Evolutionary conservation across 1,140 invertebrate species (phyloP).

Genomic region (Hypsibius dujardini): DNA sequence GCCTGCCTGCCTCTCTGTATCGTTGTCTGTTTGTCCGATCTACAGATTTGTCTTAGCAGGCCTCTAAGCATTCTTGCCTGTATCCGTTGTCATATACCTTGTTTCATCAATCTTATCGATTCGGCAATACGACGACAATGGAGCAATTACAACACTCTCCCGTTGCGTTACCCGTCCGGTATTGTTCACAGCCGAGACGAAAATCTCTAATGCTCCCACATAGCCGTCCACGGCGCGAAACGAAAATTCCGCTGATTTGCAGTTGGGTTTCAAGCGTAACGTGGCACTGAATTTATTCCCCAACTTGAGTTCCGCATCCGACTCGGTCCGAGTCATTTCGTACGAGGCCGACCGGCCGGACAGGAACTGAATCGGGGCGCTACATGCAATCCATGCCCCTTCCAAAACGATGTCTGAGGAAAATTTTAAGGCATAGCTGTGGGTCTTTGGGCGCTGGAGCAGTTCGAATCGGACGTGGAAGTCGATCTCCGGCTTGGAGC

Average conservation of each 20-base stretch:
- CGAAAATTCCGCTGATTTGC: not conserved
- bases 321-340: constrained; percentile 10
- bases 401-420: not conserved
- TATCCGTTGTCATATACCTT: not conserved
- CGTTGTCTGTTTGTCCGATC: too few species aligned
- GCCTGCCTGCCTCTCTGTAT: too few species aligned
- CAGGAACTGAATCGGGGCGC: not conserved
- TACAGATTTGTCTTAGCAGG: too few species aligned
- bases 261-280: not conserved
- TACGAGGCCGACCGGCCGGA: not conserved
- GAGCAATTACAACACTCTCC: not conserved
- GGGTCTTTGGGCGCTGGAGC: not conserved
- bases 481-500: not conserved
- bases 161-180: not conserved
- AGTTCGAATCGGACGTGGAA: constrained; percentile 9
- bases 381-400: constrained; percentile 9
- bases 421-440: not conserved
- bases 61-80: too few species aligned
- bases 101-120: not conserved
- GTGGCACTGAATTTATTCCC: constrained; percentile 12
- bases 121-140: not conserved
- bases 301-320: not conserved
- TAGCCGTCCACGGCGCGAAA: constrained; percentile 9
- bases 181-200: constrained; percentile 10
- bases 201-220: not conserved